Evolutionary conservation across 2,888 invertebrate genomes (phyloP).

Genomic region (Spodoptera littoralis): DNA sequence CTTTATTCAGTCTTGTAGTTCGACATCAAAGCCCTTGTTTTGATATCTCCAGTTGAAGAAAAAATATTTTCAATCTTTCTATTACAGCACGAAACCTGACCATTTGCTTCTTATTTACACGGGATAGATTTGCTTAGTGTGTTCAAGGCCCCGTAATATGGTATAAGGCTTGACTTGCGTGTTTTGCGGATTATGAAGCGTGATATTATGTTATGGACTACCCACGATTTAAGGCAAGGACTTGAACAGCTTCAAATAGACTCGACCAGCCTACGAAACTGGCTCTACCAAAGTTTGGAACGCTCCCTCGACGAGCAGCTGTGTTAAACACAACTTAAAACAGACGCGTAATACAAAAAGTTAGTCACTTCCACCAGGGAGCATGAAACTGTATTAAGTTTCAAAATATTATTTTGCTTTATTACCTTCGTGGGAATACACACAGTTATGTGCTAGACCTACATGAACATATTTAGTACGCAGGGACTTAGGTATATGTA

Average conservation of each 20-base stretch:
- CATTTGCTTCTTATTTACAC: too few species aligned
- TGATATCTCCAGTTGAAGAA: too few species aligned
- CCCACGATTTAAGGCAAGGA: constrained; percentile 60
- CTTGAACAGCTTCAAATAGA: constrained; percentile 3
- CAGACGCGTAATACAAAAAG: constrained; percentile 72
- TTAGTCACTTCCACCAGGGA: constrained; percentile 63
- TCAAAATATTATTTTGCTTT: constrained; percentile 55
- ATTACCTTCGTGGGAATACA: constrained; percentile 44
- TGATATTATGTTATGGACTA: too few species aligned
- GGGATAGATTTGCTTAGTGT: too few species aligned
- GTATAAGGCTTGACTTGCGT: too few species aligned
- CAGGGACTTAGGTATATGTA: not conserved
- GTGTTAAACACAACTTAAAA: constrained; percentile 74
- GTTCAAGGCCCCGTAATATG: too few species aligned
- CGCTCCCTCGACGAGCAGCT: constrained; percentile 70
- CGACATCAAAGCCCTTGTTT: too few species aligned
- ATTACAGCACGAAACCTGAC: too few species aligned
- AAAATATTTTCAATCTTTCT: too few species aligned
- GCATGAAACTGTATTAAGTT: constrained; percentile 56
- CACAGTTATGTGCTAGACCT: constrained; percentile 18
- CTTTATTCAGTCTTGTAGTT: too few species aligned
- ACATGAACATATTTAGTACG: constrained; percentile 1
- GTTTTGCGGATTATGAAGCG: too few species aligned
- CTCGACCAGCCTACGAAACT: constrained; percentile 66
- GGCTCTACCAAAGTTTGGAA: constrained; percentile 77